Evolutionary conservation across 2,888 invertebrate genomes (phyloP).

Genomic region (Encarsia formosa): DNA sequence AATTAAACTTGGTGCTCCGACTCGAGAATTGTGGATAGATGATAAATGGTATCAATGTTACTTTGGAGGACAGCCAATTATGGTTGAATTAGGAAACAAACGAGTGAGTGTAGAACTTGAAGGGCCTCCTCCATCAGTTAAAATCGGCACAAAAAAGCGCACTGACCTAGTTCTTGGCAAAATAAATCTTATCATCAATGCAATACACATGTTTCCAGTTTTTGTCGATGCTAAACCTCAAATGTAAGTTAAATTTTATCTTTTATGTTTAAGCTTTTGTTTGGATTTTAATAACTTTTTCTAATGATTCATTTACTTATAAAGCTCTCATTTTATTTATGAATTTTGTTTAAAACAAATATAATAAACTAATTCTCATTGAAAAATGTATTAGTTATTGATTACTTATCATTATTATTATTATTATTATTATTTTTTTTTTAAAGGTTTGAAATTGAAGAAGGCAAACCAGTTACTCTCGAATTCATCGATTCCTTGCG

Average conservation of each 20-base stretch:
- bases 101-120: constrained; percentile 77
- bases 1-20: constrained; percentile 86
- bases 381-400: neutral
- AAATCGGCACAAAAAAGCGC: constrained; percentile 74
- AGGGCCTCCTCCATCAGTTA: constrained; percentile 90
- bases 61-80: constrained; percentile 84
- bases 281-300: too few species aligned
- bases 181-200: constrained; percentile 79
- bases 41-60: constrained; percentile 86
- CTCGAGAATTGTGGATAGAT: constrained; percentile 86
- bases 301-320: too few species aligned
- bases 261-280: too few species aligned
- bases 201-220: constrained; percentile 71
- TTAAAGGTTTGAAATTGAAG: constrained; percentile 63
- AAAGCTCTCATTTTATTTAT: too few species aligned
- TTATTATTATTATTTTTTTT: constrained; percentile 2
- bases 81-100: constrained; percentile 74
- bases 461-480: constrained; percentile 68
- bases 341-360: constrained; percentile 2
- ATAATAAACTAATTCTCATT: neutral
- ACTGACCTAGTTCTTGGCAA: constrained; percentile 81
- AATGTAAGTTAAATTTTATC: constrained; percentile 48
- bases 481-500: constrained; percentile 75
- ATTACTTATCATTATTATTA: too few species aligned
- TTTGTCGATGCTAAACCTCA: constrained; percentile 82